Evolutionary conservation across 2,797 vertebrate genomes (phyloP).

Genomic region (Poliocrania exsul): DNA sequence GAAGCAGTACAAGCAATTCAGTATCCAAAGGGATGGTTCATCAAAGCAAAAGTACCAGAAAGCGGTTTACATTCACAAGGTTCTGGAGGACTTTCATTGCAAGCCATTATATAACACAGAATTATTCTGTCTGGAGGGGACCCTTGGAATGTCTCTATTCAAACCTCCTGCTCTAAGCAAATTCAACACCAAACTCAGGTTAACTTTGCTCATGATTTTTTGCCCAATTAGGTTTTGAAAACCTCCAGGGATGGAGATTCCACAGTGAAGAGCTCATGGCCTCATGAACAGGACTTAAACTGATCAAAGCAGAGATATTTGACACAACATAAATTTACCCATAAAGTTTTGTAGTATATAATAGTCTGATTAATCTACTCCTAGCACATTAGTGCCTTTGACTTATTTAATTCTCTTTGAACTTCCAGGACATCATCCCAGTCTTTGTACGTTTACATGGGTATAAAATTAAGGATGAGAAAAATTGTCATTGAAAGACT

Average conservation of each 20-base stretch:
- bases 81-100: not conserved
- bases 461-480: not conserved
- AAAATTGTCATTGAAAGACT: not conserved
- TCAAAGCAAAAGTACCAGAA: not conserved
- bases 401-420: not conserved
- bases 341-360: not conserved
- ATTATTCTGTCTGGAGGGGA: not conserved
- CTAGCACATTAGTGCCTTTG: not conserved
- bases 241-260: not conserved
- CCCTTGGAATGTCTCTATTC: not conserved
- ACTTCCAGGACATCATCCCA: not conserved
- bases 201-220: not conserved
- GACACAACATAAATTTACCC: not conserved
- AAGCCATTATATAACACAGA: not conserved
- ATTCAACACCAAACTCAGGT: not conserved
- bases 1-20: not conserved
- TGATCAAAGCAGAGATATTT: not conserved
- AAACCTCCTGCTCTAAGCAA: not conserved
- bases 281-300: not conserved
- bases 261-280: not conserved
- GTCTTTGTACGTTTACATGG: not conserved
- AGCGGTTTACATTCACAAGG: not conserved
- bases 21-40: not conserved
- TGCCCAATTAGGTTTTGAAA: not conserved
- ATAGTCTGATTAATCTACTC: not conserved